phyloP scores from a whole-genome alignment of 2,888 invertebrate species.

The Microctonus hyperodae region DNA sequence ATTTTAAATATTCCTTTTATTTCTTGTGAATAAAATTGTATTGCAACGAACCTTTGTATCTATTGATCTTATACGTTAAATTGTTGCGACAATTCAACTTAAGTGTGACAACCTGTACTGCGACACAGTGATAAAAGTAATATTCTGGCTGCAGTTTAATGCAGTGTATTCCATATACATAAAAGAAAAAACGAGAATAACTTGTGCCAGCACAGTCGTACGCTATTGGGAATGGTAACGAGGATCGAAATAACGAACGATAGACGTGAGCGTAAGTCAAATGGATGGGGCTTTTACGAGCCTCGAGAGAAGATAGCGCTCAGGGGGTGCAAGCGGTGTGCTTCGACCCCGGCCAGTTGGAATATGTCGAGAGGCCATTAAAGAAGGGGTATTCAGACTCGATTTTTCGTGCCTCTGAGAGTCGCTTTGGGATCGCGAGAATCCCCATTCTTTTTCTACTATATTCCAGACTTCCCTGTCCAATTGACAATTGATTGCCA shows the following conservation, averaged over 20 bases:
- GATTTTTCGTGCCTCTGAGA: constrained; percentile 34
- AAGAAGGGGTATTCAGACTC: constrained; percentile 36
- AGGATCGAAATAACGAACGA: constrained; percentile 53
- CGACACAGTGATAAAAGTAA: not conserved
- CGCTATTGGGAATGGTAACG: constrained; percentile 38
- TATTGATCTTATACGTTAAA: constrained; percentile 7
- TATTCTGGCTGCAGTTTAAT: not conserved
- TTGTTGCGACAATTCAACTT: not conserved
- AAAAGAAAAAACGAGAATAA: not conserved
- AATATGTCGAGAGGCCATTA: constrained; percentile 38
- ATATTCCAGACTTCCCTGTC: constrained; percentile 21
- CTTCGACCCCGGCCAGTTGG: constrained; percentile 35
- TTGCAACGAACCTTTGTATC: not conserved
- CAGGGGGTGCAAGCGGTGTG: constrained; percentile 36
- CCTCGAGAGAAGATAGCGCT: constrained; percentile 40
- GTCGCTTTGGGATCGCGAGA: constrained; percentile 30
- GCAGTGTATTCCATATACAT: not conserved
- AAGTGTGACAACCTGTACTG: not conserved
- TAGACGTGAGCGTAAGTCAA: constrained; percentile 50
- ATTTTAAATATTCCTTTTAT: constrained; percentile 10
- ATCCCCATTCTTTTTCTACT: constrained; percentile 7
- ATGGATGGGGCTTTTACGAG: constrained; percentile 55
- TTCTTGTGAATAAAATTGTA: constrained; percentile 3
- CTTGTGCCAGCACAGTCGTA: not conserved
- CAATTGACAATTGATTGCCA: constrained; percentile 25